Evolutionary conservation across 1,140 invertebrate species (phyloP).

Genomic region (Brachionus asplanchnoidis): DNA sequence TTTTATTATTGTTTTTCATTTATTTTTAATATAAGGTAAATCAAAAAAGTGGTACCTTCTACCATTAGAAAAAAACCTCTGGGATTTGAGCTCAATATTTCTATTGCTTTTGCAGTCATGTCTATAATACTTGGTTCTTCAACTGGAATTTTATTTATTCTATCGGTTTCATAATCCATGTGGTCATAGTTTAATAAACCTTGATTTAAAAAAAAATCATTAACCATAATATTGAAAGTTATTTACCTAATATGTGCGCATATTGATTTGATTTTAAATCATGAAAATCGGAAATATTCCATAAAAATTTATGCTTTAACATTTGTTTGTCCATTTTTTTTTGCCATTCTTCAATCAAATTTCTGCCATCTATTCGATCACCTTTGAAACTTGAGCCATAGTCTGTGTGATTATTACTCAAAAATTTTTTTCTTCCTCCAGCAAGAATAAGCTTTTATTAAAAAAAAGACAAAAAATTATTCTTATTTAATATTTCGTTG

Average conservation of each 20-base stretch:
- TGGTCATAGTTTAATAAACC: constrained; percentile 64
- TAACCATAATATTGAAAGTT: too few species aligned
- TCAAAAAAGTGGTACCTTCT: constrained; percentile 64
- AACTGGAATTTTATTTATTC: constrained; percentile 48
- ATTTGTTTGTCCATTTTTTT: constrained; percentile 31
- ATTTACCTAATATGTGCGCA: constrained; percentile 6
- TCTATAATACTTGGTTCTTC: constrained; percentile 66
- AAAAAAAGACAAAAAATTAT: background rate
- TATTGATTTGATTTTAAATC: constrained; percentile 1
- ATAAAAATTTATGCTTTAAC: constrained; percentile 16
- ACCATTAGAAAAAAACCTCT: constrained; percentile 83
- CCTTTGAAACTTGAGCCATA: background rate
- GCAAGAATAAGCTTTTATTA: constrained; percentile 19
- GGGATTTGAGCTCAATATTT: constrained; percentile 70
- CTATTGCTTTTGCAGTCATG: constrained; percentile 79
- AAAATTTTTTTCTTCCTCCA: constrained; percentile 36
- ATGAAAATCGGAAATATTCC: constrained; percentile 1
- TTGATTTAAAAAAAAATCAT: background rate
- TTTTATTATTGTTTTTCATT: background rate
- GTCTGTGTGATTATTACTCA: background rate
- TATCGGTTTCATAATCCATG: constrained; percentile 68
- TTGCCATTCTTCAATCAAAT: constrained; percentile 36
- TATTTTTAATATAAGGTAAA: background rate
- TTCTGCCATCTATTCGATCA: constrained; percentile 19
- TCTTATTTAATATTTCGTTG: too few species aligned